Base-by-base conservation (phyloP, 2,888 invertebrate genomes). In the Petrolisthes cinctipes region DNA sequence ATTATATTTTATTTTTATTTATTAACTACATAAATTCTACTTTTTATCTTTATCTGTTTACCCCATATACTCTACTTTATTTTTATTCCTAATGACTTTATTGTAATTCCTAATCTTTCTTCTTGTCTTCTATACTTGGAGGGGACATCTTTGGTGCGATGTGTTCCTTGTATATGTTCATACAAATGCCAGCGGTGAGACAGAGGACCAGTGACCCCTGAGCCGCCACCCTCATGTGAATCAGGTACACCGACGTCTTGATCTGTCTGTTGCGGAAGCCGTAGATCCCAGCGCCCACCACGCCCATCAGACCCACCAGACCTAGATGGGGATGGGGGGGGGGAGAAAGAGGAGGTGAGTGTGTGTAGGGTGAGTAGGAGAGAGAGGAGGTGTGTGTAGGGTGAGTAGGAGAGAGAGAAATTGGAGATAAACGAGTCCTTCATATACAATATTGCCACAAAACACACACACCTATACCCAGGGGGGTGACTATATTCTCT, bases 211-310 rank as follows among this genome's bases (percentile, higher is more conserved):
- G 90, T 9, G 85, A 90, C 23, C 89, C 90, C 61, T 91, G 91
- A 9, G 90, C 91, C 6, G 54, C 81, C 23, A 91, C 90, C 37
- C 91, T 89, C 53, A 86, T 88, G 82, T 91, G 89, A 68, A 91
- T 91, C 78, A 91, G 79, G 82, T 91, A 89, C 51, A 90, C 68
- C 0, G 89, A 90, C 37, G 86, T 86, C 75, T 83, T 78, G 51
- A 88, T 17, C 75, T 91, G 85, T 56, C 85, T 82, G 23, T 83
- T 83, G 37, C 37, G 85, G 85, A 90, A 84, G 20, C 86, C 84
- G 68, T 91, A 91, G 37, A 91, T 57, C 11, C 90, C 84, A 73
- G 90, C 90, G 56, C 86, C 91, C 5, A 91, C 91, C 37, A 91
- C 20, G n/a, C 91, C 91, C 6, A 85, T 78, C 81, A 89, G 81